These are phyloP conservation scores for Condylostylus longicornis DNA, from an alignment of 1,140 invertebrate species.

Conservation along the genomic window DNA sequence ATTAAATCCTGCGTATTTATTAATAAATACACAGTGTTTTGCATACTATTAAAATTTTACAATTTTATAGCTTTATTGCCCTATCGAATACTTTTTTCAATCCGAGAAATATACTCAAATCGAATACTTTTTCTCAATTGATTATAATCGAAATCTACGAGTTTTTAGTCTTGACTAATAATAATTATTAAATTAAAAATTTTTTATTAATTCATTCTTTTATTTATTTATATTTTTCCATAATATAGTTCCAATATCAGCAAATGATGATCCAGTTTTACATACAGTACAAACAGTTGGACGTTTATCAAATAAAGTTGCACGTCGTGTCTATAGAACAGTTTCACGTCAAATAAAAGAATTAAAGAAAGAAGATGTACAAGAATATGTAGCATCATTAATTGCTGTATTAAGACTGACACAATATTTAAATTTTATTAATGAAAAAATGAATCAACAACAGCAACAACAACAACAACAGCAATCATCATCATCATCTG, in stretches of 20 bases:
- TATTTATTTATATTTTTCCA: slow-evolving; percentile 4
- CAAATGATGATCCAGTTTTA: slow-evolving; percentile 44
- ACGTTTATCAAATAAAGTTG: slow-evolving; percentile 49
- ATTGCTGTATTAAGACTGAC: slow-evolving; percentile 46
- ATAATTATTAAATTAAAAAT: too few species aligned
- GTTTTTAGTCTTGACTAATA: too few species aligned
- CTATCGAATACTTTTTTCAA: too few species aligned
- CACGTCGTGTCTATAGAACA: slow-evolving; percentile 47
- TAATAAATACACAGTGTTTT: too few species aligned
- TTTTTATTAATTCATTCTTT: neutral
- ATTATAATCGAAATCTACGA: too few species aligned
- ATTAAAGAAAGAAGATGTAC: slow-evolving; percentile 41
- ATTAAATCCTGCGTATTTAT: too few species aligned
- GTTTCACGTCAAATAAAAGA: slow-evolving; percentile 42
- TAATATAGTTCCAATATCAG: slow-evolving; percentile 41
- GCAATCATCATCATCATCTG: too few species aligned
- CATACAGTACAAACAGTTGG: slow-evolving; percentile 55
- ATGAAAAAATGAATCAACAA: slow-evolving; percentile 32
- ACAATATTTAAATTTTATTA: slow-evolving; percentile 35
- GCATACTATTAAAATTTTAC: too few species aligned
- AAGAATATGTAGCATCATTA: slow-evolving; percentile 41
- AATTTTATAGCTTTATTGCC: too few species aligned
- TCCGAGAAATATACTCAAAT: too few species aligned
- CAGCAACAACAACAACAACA: too few species aligned
- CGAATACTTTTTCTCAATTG: too few species aligned